Percentiles rank a stretch among this genome's conserved stretches.
phyloP scores from a whole-genome alignment of 1,140 invertebrate genomes.

The Hyles euphorbiae region DNA sequence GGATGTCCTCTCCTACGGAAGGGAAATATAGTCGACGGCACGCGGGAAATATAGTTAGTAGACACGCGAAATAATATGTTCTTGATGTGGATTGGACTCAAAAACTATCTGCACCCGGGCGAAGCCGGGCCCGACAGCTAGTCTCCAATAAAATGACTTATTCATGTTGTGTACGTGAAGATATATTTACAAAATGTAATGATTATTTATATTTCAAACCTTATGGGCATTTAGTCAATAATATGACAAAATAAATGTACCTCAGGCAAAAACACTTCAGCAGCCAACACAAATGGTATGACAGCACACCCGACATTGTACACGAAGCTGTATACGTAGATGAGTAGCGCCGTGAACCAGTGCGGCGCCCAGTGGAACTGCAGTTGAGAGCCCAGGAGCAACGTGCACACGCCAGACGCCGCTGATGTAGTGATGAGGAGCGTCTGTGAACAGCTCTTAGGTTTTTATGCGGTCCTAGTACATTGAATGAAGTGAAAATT shows the following conservation, averaged over 20 bases:
- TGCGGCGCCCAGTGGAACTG: conserved; percentile 42
- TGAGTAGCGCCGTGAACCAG: conserved; percentile 48
- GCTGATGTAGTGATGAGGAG: conserved; percentile 40
- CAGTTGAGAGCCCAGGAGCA: conserved; percentile 46
- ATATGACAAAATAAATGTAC: conserved; percentile 16
- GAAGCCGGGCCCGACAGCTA: too few relatives aligned
- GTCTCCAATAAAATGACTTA: too few relatives aligned
- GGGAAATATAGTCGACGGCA: too few relatives aligned
- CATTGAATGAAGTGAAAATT: neutral
- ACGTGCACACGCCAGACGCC: conserved; percentile 37
- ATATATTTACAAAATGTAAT: too few relatives aligned
- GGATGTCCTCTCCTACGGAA: too few relatives aligned
- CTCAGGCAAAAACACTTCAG: conserved; percentile 61
- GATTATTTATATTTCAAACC: too few relatives aligned
- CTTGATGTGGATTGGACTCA: too few relatives aligned
- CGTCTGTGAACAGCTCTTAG: conserved; percentile 27
- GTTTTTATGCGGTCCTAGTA: neutral
- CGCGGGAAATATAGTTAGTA: too few relatives aligned
- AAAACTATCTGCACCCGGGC: too few relatives aligned
- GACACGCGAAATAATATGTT: too few relatives aligned
- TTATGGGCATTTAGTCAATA: too few relatives aligned
- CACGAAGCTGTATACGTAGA: conserved; percentile 48
- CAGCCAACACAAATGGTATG: conserved; percentile 51
- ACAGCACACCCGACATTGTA: conserved; percentile 50
- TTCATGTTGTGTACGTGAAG: too few relatives aligned